Evolutionary conservation across 2,797 vertebrate genomes (phyloP).

Genomic region (Remorina albescens): DNA sequence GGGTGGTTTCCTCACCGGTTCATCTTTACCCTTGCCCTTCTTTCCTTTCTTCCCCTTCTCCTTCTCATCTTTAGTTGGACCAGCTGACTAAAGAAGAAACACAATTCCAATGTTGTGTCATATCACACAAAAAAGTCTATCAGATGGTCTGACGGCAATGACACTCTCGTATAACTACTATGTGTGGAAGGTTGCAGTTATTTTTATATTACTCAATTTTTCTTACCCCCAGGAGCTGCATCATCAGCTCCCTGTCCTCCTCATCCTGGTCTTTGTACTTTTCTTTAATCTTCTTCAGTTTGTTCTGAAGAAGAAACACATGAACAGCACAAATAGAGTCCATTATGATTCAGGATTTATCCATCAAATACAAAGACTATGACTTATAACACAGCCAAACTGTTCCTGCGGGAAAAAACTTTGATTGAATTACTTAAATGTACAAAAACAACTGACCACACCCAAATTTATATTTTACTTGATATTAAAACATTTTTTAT

Average conservation of each 20-base stretch:
- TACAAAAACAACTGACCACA: background rate
- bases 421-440: too few relatives aligned
- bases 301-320: conserved; percentile 86
- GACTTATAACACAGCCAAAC: background rate
- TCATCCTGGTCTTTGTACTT: conserved; percentile 99
- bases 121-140: accelerated
- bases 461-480: background rate
- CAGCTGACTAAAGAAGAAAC: conserved; percentile 87
- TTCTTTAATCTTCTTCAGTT: conserved; percentile 98
- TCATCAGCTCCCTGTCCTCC: conserved; percentile 96
- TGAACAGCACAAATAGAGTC: background rate
- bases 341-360: background rate
- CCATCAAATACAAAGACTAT: background rate
- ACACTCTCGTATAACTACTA: background rate
- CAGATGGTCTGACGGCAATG: background rate
- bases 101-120: background rate
- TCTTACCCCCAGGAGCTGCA: conserved; percentile 96
- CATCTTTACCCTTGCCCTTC: conserved; percentile 91
- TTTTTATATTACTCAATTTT: conserved; percentile 22
- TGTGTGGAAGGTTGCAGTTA: background rate
- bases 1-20: conserved; percentile 79
- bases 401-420: background rate
- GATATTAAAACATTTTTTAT: too few relatives aligned
- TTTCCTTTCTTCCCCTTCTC: conserved; percentile 90
- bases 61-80: conserved; percentile 91